These are phyloP conservation scores for Irena cyanogastra DNA, from an alignment of 2,113 vertebrate genomes.

Conservation along the genomic window DNA sequence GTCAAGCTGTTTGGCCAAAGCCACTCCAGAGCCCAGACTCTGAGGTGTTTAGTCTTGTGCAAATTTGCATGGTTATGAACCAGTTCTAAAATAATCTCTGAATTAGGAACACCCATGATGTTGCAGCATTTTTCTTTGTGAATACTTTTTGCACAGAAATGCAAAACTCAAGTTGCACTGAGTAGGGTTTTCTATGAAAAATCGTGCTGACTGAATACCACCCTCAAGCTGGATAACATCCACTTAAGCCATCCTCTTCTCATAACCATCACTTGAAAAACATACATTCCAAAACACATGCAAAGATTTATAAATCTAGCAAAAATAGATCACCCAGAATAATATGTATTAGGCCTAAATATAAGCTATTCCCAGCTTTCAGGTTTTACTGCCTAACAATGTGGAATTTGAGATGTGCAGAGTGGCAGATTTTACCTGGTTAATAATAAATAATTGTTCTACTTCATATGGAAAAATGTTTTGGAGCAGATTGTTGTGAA, in stretches of 20 bases:
- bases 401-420: neutral
- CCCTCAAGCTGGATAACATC: neutral
- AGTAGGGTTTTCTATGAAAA: neutral
- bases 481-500: neutral
- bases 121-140: neutral
- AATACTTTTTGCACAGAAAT: neutral
- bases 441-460: neutral
- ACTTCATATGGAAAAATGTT: neutral
- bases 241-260: neutral
- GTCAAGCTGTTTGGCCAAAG: neutral
- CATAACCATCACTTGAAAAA: neutral
- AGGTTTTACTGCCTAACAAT: neutral
- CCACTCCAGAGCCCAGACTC: neutral
- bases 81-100: neutral
- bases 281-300: neutral
- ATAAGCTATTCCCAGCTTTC: neutral
- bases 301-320: neutral
- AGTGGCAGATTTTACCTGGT: neutral
- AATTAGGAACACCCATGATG: neutral
- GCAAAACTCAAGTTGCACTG: neutral
- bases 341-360: conserved; percentile 1
- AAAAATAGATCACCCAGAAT: neutral
- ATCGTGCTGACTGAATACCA: neutral
- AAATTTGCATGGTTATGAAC: neutral
- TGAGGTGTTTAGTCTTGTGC: neutral